Evolutionary conservation across 2,113 vertebrate genomes (phyloP).

Genomic region (Chamaea fasciata): DNA sequence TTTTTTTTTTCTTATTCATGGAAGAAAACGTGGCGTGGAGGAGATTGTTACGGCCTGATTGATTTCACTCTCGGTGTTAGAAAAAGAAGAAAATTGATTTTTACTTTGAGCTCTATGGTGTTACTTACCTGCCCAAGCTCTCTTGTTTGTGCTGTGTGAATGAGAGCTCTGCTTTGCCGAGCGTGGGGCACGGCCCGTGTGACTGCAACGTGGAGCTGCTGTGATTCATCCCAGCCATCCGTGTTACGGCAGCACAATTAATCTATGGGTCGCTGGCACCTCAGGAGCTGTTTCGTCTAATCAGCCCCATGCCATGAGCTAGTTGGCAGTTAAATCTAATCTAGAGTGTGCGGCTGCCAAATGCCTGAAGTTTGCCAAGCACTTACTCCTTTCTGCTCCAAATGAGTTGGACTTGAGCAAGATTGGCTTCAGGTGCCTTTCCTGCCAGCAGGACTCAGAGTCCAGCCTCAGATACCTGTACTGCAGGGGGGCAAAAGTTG

Average conservation of each 20-base stretch:
- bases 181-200: accelerated
- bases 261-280: slow-evolving; percentile 1
- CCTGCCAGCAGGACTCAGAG: neutral
- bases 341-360: neutral
- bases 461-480: neutral
- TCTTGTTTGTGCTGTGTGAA: accelerated
- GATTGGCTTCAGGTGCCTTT: neutral
- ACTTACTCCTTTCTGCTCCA: neutral
- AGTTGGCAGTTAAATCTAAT: neutral
- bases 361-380: neutral
- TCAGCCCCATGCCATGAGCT: slow-evolving; percentile 23
- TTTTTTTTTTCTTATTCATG: neutral
- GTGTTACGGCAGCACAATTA: neutral
- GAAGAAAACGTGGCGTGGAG: neutral
- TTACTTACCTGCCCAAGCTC: neutral
- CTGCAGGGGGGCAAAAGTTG: neutral
- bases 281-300: neutral
- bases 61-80: slow-evolving; percentile 2
- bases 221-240: neutral
- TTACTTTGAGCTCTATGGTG: neutral
- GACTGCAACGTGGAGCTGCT: neutral
- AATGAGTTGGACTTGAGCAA: neutral
- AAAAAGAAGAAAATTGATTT: slow-evolving; percentile 19
- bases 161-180: neutral
- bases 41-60: neutral